Percentiles rank a stretch among this genome's conserved stretches.
phyloP scores from a whole-genome alignment of 2,797 vertebrate genomes.

The Taenioides sp. region DNA sequence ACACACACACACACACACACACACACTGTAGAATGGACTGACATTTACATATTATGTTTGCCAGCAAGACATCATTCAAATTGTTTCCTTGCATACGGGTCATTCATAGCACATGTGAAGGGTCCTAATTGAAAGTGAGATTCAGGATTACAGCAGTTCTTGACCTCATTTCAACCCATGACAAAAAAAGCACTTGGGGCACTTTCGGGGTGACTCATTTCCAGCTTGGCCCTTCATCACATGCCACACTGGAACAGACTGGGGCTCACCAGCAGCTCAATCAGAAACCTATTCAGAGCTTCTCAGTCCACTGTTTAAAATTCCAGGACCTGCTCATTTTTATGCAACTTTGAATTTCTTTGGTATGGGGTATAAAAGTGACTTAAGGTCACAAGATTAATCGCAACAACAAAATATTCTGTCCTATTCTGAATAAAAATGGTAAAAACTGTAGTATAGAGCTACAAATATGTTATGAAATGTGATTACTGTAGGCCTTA shows the following conservation, averaged over 20 bases:
- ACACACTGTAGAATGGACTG: not conserved
- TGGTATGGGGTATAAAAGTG: not conserved
- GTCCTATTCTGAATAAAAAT: too few relatives aligned
- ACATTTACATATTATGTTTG: not conserved
- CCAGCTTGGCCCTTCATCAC: slow-evolving; percentile 14
- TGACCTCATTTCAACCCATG: slow-evolving; percentile 9
- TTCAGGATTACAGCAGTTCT: slow-evolving; percentile 9
- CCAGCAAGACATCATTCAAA: not conserved
- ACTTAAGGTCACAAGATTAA: too few relatives aligned
- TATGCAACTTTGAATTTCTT: not conserved
- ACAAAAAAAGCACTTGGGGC: slow-evolving; percentile 9
- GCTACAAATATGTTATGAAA: too few relatives aligned
- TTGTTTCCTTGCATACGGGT: not conserved
- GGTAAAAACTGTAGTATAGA: too few relatives aligned
- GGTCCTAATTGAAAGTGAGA: slow-evolving; percentile 19
- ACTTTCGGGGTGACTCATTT: slow-evolving; percentile 17
- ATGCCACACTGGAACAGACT: not conserved
- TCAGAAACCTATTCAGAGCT: slow-evolving; percentile 23
- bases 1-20: too few relatives aligned
- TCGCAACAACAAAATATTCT: too few relatives aligned
- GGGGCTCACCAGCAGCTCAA: slow-evolving; percentile 14
- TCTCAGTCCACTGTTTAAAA: slow-evolving; percentile 2
- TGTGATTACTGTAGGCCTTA: too few relatives aligned
- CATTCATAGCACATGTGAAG: slow-evolving; percentile 9
- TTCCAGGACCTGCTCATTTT: not conserved